Conservation (phyloP, 2,888 invertebrate genomes). For the Drosophila hamatofila region DNA sequence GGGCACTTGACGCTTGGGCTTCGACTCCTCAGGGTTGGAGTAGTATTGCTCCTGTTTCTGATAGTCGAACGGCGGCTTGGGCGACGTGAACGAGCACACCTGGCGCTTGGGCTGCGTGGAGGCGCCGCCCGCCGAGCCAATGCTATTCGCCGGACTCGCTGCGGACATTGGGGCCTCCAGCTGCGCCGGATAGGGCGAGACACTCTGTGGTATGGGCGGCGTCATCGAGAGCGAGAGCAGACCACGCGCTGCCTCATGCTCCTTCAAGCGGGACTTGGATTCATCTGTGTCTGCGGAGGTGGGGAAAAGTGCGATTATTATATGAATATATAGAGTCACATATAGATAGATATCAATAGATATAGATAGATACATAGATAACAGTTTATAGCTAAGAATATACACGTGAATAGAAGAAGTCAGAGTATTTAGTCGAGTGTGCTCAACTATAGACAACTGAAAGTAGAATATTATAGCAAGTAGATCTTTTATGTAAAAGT, state of each 20-base stretch:
- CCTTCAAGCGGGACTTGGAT: conserved; percentile 90
- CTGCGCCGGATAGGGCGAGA: conserved; percentile 80
- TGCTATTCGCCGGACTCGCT: conserved; percentile 61
- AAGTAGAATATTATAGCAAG: too few species aligned
- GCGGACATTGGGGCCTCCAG: conserved; percentile 54
- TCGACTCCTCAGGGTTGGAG: conserved; percentile 84
- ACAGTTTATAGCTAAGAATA: too few species aligned
- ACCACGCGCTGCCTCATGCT: conserved; percentile 94
- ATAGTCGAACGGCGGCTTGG: conserved; percentile 85
- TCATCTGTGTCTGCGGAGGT: conserved; percentile 87
- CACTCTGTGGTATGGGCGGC: conserved; percentile 85
- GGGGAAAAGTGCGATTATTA: not conserved
- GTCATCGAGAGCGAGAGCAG: conserved; percentile 90
- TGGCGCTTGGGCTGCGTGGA: conserved; percentile 71
- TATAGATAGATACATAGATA: not conserved
- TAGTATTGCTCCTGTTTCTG: conserved; percentile 85
- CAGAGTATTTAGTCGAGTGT: too few species aligned
- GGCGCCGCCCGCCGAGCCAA: conserved; percentile 50
- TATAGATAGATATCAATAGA: not conserved
- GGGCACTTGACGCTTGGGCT: conserved; percentile 73
- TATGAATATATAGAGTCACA: not conserved
- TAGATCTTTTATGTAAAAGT: too few species aligned
- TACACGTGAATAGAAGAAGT: too few species aligned
- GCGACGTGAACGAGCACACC: conserved; percentile 83
- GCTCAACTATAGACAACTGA: too few species aligned